Conservation (phyloP, 2,888 invertebrate genomes). For the Macrosoma leucophasiata region DNA sequence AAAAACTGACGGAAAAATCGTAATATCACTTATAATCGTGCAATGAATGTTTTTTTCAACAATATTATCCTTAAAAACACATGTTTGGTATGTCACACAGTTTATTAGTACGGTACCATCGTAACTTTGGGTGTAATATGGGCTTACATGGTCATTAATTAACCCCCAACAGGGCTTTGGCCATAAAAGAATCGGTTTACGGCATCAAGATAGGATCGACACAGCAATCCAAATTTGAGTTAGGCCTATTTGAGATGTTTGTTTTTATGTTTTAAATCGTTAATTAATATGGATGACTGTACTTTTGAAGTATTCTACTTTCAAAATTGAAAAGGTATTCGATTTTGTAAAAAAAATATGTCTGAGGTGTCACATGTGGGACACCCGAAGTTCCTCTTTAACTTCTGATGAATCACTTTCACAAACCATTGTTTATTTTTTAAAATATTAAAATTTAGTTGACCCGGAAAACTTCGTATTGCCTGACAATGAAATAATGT, state of each 20-base stretch:
- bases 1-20: no score
- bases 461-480: no score
- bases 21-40: slow-evolving; percentile 37
- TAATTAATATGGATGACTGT: neutral
- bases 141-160: slow-evolving; percentile 59
- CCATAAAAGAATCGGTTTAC: slow-evolving; percentile 55
- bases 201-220: slow-evolving; percentile 46
- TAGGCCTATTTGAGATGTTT: slow-evolving; percentile 34
- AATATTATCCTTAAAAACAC: slow-evolving; percentile 58
- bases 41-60: slow-evolving; percentile 50
- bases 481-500: no score
- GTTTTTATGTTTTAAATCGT: neutral
- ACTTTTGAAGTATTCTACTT: neutral
- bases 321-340: neutral
- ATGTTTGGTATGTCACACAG: slow-evolving; percentile 48
- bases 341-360: neutral
- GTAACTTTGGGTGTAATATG: slow-evolving; percentile 57
- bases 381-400: no score
- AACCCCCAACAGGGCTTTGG: slow-evolving; percentile 42
- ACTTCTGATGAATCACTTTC: no score
- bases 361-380: no score
- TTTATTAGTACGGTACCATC: slow-evolving; percentile 44
- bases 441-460: no score
- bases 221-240: slow-evolving; percentile 16
- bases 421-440: no score